These are phyloP conservation scores for Phthorimaea operculella DNA, from an alignment of 1,140 invertebrate species.

Conservation along the genomic window DNA sequence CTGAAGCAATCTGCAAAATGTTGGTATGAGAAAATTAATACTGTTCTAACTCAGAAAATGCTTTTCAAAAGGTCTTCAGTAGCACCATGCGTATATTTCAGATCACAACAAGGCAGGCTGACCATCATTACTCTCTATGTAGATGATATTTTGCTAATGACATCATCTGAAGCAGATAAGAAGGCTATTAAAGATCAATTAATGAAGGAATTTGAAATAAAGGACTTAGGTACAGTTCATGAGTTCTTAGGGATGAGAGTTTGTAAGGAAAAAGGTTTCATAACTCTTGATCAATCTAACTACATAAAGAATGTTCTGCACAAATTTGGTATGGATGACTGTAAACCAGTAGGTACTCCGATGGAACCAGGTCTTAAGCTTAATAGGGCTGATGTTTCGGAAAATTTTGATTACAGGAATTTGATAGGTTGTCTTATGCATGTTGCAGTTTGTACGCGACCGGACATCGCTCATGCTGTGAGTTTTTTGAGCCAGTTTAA, in stretches of 20 bases:
- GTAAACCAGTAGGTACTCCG: slow-evolving; percentile 26
- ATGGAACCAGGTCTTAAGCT: slow-evolving; percentile 22
- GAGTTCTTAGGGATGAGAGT: slow-evolving; percentile 1
- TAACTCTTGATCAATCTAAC: slow-evolving; percentile 15
- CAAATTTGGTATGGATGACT: slow-evolving; percentile 33
- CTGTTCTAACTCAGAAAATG: slow-evolving; percentile 14
- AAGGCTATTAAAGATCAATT: slow-evolving; percentile 1
- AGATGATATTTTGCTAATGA: slow-evolving; percentile 24
- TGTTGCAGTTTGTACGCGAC: slow-evolving; percentile 42
- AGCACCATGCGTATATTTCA: slow-evolving; percentile 29
- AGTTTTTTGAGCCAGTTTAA: slow-evolving; percentile 45
- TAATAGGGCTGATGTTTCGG: slow-evolving; percentile 8
- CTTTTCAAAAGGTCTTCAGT: slow-evolving; percentile 20
- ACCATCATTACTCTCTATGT: slow-evolving; percentile 32
- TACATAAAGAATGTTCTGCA: slow-evolving; percentile 26
- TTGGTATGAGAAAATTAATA: slow-evolving; percentile 17
- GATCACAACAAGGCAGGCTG: slow-evolving; percentile 16
- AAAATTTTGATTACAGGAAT: slow-evolving; percentile 4
- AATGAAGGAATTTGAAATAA: slow-evolving; percentile 7
- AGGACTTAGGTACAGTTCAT: background rate
- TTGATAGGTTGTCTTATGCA: slow-evolving; percentile 51
- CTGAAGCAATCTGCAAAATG: slow-evolving; percentile 14
- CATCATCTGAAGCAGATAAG: background rate
- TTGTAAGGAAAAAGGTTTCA: background rate
- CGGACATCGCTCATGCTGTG: slow-evolving; percentile 55